phyloP scores from a whole-genome alignment of 1,140 invertebrate species.

The Drosophila gunungcola region DNA sequence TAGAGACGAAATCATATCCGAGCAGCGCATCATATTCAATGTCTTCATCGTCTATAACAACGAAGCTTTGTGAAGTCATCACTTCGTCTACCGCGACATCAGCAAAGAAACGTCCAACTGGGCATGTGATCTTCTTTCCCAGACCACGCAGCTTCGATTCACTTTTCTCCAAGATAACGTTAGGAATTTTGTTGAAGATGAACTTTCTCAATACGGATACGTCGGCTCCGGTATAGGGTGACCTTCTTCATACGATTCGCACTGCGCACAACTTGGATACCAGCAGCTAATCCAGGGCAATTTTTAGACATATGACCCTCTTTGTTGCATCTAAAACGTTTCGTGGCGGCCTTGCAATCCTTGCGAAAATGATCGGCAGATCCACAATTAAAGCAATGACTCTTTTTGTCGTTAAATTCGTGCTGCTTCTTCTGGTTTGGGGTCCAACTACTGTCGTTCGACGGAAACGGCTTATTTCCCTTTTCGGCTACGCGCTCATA shows the following conservation, averaged over 20 bases:
- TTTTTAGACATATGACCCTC: not conserved
- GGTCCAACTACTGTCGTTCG: not conserved
- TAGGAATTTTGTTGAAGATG: not conserved
- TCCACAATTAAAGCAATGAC: slow-evolving; percentile 3
- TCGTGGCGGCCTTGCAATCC: not conserved
- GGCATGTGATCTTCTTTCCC: not conserved
- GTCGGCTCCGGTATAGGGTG: too few species aligned
- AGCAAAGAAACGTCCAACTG: not conserved
- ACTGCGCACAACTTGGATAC: too few species aligned
- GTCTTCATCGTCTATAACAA: not conserved
- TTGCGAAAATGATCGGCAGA: not conserved
- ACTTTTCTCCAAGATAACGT: not conserved
- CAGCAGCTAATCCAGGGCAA: not conserved
- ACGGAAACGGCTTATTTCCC: too few species aligned
- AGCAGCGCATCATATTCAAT: not conserved
- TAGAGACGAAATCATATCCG: not conserved
- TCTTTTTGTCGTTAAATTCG: not conserved
- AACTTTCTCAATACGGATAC: not conserved
- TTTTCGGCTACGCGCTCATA: too few species aligned
- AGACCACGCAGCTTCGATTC: not conserved
- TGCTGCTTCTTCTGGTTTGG: not conserved
- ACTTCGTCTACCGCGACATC: not conserved
- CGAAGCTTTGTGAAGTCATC: not conserved
- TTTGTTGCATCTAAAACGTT: not conserved
- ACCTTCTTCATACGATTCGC: too few species aligned